Base-by-base conservation (phyloP, 2,888 invertebrate species). In the Xestia rhomboidea region DNA sequence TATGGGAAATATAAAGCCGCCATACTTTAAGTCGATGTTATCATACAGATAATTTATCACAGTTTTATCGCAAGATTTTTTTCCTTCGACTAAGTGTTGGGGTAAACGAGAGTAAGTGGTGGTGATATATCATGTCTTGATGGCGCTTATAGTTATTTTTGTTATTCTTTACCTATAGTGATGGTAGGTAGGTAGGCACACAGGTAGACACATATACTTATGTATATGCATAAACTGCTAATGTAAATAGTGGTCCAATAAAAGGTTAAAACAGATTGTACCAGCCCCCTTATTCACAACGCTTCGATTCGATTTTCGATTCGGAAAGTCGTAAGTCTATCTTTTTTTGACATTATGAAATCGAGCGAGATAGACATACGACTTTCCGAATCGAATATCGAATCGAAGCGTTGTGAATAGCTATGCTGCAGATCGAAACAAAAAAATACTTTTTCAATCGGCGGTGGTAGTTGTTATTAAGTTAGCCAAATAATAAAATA, bases 31-130 rank as follows among this genome's bases (percentile, higher is more conserved):
- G 93, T 92, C 91, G 90, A 89, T 90, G 91, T 89, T 91, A 94
- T 94, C 91, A 93, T 92, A 90, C 87, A 92, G 89, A 94, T 94
- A 93, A 95, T 95, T 95, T 95, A 95, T 96, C 95, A 95, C 91
- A 90, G 91, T 94, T 93, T 93, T 95, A 95, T 95, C 94, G 92
- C 83, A 76, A 87, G 87, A 87, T 92, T 92, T 90, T 85, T 87
- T 89, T 89, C 89, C 85, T 86, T 83, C 88, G 83, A 87, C 89
- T 90, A 90, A 91, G 88, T 89, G 90, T 89, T 89, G 84, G 91
- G 91, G 91, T 89, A 90, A 89, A 88, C 76, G 84, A 74, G 82
- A 85, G 87, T 89, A 88, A 87, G 83, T 86, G 89, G 87, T 86
- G 82, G 87, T 90, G 87, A 92, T 92, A 90, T 90, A 92, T 91